Evolutionary conservation across 2,888 invertebrate genomes (phyloP).

Genomic region (Trichogramma evanescens): DNA sequence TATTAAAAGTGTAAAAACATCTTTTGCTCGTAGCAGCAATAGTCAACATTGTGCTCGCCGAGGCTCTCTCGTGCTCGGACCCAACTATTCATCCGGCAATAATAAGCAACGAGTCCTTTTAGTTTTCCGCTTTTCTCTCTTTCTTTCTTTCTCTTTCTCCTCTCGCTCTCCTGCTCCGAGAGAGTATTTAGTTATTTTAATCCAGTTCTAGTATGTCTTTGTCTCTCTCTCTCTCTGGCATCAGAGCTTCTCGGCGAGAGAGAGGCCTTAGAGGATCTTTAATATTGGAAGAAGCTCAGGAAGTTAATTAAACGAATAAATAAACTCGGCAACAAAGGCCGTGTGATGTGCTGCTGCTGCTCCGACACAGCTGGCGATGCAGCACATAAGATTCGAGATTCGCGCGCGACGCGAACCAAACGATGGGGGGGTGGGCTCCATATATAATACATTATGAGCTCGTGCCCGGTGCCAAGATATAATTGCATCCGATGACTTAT

Average conservation of each 20-base stretch:
- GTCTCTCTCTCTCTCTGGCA: conserved; percentile 23
- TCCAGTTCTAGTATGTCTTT: no score
- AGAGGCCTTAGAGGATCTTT: conserved; percentile 24
- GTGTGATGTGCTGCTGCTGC: conserved; percentile 13
- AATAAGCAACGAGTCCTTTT: conserved; percentile 3
- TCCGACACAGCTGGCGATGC: no score
- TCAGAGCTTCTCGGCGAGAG: conserved; percentile 13
- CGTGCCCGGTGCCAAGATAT: no score
- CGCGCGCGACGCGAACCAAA: no score
- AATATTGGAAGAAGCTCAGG: conserved; percentile 31
- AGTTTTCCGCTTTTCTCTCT: not conserved
- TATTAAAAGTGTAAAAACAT: conserved; percentile 16
- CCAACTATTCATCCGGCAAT: conserved; percentile 14
- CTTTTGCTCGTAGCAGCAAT: not conserved
- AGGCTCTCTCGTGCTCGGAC: not conserved
- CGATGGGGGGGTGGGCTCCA: no score
- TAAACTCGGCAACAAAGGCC: conserved; percentile 38
- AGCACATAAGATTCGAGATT: no score
- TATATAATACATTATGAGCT: no score
- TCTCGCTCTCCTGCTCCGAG: conserved; percentile 5
- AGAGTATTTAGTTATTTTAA: not conserved
- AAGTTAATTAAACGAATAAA: conserved; percentile 46
- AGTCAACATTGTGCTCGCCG: not conserved
- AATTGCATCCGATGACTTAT: no score
- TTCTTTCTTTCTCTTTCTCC: not conserved